Conservation (phyloP, 2,888 invertebrate species). For the Crematogaster levior region DNA sequence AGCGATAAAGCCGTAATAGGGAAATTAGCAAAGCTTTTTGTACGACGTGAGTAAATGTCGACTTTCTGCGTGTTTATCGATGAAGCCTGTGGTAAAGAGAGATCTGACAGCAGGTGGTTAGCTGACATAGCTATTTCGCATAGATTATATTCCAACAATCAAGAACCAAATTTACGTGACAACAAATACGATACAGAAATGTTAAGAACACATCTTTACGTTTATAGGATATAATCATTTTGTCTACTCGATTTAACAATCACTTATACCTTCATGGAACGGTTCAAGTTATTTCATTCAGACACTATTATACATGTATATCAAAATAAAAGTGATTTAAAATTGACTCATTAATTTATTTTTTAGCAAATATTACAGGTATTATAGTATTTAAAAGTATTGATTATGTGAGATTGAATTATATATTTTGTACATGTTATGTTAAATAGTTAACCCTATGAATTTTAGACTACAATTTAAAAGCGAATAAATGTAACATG, state of each 20-base stretch:
- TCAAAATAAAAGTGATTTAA: neutral
- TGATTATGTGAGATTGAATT: neutral
- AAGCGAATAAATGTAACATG: neutral
- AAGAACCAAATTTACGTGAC: slow-evolving; percentile 24
- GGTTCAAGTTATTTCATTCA: neutral
- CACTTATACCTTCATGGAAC: neutral
- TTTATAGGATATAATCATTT: neutral
- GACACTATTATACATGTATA: no score
- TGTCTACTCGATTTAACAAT: neutral
- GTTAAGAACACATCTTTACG: neutral
- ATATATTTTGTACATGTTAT: neutral
- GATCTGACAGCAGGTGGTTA: slow-evolving; percentile 35
- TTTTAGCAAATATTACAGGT: neutral
- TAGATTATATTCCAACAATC: slow-evolving; percentile 32
- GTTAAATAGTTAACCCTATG: neutral
- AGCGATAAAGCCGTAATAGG: slow-evolving; percentile 36
- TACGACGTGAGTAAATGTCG: neutral
- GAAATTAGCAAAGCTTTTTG: slow-evolving; percentile 43
- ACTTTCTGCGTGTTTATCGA: slow-evolving; percentile 27
- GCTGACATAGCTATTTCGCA: slow-evolving; percentile 32
- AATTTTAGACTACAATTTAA: neutral
- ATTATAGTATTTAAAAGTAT: neutral
- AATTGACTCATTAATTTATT: neutral
- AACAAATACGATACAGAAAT: slow-evolving; percentile 13
- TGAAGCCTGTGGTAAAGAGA: slow-evolving; percentile 18